Percentiles rank a stretch among this genome's conserved stretches.
These are phyloP conservation scores for Fukomys damarensis DNA, from an alignment of 2,113 vertebrate species.

Conservation along the genomic window DNA sequence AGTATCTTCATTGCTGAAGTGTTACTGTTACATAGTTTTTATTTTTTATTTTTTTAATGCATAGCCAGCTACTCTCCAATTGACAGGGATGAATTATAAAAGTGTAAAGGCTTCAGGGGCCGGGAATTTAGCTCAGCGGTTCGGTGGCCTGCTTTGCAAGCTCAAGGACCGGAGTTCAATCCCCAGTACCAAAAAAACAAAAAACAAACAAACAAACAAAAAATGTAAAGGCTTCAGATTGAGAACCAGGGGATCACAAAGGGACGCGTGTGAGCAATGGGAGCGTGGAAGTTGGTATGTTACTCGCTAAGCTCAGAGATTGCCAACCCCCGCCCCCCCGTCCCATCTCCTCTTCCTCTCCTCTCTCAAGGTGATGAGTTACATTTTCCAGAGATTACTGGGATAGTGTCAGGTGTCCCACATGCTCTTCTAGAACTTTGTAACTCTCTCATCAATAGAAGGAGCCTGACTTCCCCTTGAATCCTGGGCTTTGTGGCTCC, in stretches of 20 bases:
- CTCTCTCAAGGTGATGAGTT: not conserved
- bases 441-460: not conserved
- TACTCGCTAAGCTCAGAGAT: not conserved
- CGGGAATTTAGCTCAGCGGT: too few species aligned
- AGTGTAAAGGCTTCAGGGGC: conserved; percentile 28
- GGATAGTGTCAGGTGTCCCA: not conserved
- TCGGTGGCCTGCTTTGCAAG: too few species aligned
- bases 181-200: too few species aligned
- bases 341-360: not conserved
- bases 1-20: conserved; percentile 28
- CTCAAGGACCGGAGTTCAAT: too few species aligned
- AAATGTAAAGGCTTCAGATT: conserved; percentile 30
- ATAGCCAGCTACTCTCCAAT: conserved; percentile 18
- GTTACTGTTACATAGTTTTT: conserved; percentile 37
- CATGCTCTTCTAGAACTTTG: not conserved
- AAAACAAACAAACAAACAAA: too few species aligned
- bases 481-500: not conserved
- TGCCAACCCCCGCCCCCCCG: not conserved
- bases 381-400: not conserved
- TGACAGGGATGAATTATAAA: conserved; percentile 61
- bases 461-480: not conserved
- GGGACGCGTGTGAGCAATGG: not conserved
- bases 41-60: not conserved
- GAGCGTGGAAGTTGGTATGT: not conserved
- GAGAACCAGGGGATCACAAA: not conserved